A percentile compares a stretch with the other conserved stretches of the same genome.
These are phyloP conservation scores for Toxostoma redivivum DNA, from an alignment of 2,113 vertebrate species.

Conservation along the genomic window DNA sequence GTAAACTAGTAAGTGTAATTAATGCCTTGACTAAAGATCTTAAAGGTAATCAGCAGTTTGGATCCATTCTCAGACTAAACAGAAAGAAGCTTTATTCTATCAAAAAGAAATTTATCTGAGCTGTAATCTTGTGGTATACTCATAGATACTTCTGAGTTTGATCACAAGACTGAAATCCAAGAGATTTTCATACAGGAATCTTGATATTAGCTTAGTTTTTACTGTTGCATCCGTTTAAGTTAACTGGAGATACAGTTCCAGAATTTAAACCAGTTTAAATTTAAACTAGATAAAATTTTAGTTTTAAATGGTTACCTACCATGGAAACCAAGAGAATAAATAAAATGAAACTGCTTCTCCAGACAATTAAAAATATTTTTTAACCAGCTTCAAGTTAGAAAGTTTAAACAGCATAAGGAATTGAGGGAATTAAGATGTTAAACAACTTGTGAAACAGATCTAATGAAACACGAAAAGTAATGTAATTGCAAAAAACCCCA, in stretches of 20 bases:
- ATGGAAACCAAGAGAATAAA: background rate
- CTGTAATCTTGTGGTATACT: too few species aligned
- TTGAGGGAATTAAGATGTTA: background rate
- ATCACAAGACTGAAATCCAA: background rate
- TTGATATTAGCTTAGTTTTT: background rate
- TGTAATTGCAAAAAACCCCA: background rate
- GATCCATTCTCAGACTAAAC: background rate
- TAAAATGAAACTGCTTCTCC: background rate
- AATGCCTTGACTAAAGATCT: background rate
- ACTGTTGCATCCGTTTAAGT: background rate
- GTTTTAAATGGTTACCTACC: background rate
- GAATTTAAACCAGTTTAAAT: background rate
- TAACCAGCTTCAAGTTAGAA: background rate
- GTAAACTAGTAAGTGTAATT: background rate
- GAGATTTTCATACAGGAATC: rapidly evolving
- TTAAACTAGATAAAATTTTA: too few species aligned
- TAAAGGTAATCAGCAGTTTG: background rate
- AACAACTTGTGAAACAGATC: background rate
- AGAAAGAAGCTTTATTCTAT: background rate
- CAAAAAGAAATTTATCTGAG: background rate
- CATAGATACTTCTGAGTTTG: background rate
- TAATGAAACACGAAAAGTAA: background rate
- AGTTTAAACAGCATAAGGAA: background rate
- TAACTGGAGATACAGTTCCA: background rate
- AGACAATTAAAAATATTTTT: background rate